These are phyloP conservation scores for Pammene aurita DNA, from an alignment of 2,888 invertebrate species.

Conservation along the genomic window DNA sequence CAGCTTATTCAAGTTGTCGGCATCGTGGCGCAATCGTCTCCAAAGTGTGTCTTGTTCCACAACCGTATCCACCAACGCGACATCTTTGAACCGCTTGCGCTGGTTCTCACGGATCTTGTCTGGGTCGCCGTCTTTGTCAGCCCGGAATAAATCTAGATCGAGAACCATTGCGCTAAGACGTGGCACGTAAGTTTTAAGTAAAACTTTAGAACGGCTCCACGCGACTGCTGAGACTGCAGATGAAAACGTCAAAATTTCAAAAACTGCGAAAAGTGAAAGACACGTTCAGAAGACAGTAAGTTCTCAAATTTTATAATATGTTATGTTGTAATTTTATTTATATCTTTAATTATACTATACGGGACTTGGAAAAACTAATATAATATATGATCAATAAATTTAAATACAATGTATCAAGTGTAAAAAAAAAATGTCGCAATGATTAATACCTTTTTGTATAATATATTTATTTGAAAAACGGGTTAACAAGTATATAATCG, in stretches of 20 bases:
- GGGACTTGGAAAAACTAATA: background rate
- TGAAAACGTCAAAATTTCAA: background rate
- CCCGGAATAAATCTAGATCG: constrained; percentile 97
- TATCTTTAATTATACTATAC: background rate
- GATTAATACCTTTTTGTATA: background rate
- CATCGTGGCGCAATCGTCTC: constrained; percentile 95
- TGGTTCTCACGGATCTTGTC: constrained; percentile 96
- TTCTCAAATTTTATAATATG: background rate
- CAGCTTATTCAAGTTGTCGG: constrained; percentile 96
- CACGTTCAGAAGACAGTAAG: constrained; percentile 18
- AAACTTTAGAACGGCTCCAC: constrained; percentile 28
- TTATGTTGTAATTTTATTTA: background rate
- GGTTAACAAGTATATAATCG: too few relatives aligned
- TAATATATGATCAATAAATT: background rate
- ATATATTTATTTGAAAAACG: too few relatives aligned
- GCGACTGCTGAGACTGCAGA: constrained; percentile 32
- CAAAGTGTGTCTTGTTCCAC: constrained; percentile 94
- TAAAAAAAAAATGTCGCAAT: background rate
- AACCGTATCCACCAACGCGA: constrained; percentile 94
- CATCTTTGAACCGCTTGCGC: constrained; percentile 96
- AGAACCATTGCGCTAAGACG: constrained; percentile 90
- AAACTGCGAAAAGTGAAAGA: constrained; percentile 28
- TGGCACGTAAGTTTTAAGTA: constrained; percentile 30
- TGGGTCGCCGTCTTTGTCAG: constrained; percentile 97
- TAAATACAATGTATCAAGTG: background rate